These are phyloP conservation scores for Cranoglanis bouderius DNA, from an alignment of 2,113 vertebrate genomes.

Conservation along the genomic window DNA sequence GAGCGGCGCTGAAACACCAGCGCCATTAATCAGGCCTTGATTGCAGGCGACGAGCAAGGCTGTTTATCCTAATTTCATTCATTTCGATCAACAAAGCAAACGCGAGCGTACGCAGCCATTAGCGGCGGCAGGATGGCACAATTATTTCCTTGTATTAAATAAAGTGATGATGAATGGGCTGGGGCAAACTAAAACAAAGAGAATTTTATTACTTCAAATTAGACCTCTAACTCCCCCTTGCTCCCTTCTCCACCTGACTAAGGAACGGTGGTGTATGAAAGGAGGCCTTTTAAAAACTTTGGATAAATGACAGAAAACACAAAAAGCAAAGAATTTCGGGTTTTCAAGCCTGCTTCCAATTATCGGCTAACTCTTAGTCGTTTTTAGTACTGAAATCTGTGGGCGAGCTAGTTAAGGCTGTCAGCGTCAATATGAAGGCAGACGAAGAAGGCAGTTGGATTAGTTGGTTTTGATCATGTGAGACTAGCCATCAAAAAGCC, in stretches of 20 bases:
- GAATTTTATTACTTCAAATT: constrained; percentile 82
- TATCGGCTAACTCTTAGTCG: constrained; percentile 50
- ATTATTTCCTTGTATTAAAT: constrained; percentile 87
- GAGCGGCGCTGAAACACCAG: constrained; percentile 87
- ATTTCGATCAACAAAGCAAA: constrained; percentile 99
- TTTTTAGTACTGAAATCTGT: constrained; percentile 65
- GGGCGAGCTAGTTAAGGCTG: constrained; percentile 65
- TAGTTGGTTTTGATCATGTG: constrained; percentile 52
- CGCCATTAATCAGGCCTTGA: constrained; percentile 99
- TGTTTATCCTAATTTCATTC: constrained; percentile 99
- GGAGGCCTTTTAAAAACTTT: constrained; percentile 41
- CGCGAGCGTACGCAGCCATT: constrained; percentile 84
- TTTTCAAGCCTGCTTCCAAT: constrained; percentile 14
- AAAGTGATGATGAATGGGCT: constrained; percentile 89
- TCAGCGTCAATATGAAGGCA: constrained; percentile 46
- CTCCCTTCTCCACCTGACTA: constrained; percentile 18
- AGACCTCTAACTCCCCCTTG: constrained; percentile 10
- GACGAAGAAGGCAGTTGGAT: constrained; percentile 22
- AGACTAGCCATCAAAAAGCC: constrained; percentile 44
- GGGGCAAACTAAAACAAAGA: constrained; percentile 86
- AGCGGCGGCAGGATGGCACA: constrained; percentile 82
- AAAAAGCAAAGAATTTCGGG: background rate
- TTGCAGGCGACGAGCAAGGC: constrained; percentile 92
- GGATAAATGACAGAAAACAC: constrained; percentile 35
- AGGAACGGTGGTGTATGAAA: constrained; percentile 40